Base-by-base conservation (phyloP, 1,140 invertebrate genomes). In the Cherax quadricarinatus region DNA sequence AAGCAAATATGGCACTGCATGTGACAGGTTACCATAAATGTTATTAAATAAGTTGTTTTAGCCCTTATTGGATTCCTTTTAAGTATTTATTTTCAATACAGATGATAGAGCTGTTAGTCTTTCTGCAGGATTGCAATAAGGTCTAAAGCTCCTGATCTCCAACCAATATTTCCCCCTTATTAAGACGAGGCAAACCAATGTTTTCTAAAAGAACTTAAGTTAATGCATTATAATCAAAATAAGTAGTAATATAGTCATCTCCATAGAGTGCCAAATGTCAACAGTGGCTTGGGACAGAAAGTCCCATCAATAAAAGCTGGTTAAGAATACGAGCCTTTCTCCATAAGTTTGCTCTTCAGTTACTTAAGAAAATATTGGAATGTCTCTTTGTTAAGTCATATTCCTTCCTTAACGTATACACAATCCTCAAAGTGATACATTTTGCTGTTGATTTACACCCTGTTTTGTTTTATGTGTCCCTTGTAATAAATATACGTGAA, bases 171-270 rank as follows among this genome's bases (percentile, higher is more conserved):
- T 82, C 49, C 49, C 24, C 60, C n/a, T 7, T 66, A 66, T n/a
- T 57, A 60, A 86, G 84, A 86, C 75, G 48, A 86, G 49, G 78
- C 89, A 91, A 84, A 91, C 89, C 83, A 86, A 91, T 89, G 87
- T 89, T 83, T 89, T 89, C 66, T 49, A 49, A 89, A 66, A 73
- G 49, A 89, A 82, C 85, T 86, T 75, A 86, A 84, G 84, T 91
- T 91, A 86, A 91, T 86, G 75, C 89, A 91, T 91, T 86, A 91
- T 86, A 91, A 91, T 91, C 89, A 91, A 91, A 91, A 91, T 91
- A 91, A 41, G 84, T 91, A 91, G 89, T n/a, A 80, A 66, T 86
- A 49, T 91, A 91, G 89, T 86, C 83, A 86, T 91, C 73, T 91
- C 83, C 81, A 84, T 91, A 91, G 80, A 89, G 89, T 91, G 89